Evolutionary conservation across 2,888 invertebrate genomes (phyloP), one percentile per base, ranked within the genome.

Genomic region (Rhamphomyia laevipes): DNA sequence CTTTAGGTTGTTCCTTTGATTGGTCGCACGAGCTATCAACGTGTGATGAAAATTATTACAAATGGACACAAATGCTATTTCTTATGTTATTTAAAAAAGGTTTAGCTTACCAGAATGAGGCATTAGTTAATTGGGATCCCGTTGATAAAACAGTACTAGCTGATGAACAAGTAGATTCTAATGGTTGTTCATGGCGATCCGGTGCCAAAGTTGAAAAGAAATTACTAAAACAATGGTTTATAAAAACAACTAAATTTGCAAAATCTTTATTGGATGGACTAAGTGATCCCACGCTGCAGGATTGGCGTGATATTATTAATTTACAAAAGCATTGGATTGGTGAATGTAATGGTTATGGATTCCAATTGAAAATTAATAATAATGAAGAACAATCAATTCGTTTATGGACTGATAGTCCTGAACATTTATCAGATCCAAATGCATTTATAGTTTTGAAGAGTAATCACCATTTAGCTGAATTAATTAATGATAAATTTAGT

Each of bases 81-180:
- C 68, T 96, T 13, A 84, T 89, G 73, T 72, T 99, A 58, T 86
- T 77, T 68, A 81, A 93, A 60, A 77, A 80, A 45, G 91, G 87
- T 4, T 74, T 99, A 45, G 86, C 83, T 2, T 95, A 95, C 70
- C 87, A 86, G 65, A 87, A 82, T 67, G 80, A 88, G 74, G 86
- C 90, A 12, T 73, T 81, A 54, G 96, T 97, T 0, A 96, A 96
- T 72, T 99, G 99, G 99, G 99, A 99, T 75, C 99, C 99, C 2
- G 77, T 97, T 0, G 99, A 99, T 72, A 73, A 88, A 69, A 99
- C 99, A 4, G 99, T 99, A 2, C 71, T 99, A 55, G 99, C 97
- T 5, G 90, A 96, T 71, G 99, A 99, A 67, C 99, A 99, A 75
- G 94, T 99, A 4, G 94, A 95, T 73, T 82, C 80, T 43, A 78